Evolutionary conservation across 2,113 vertebrate genomes (phyloP), one percentile per base, ranked within the genome.

Genomic region (Kryptolebias marmoratus): DNA sequence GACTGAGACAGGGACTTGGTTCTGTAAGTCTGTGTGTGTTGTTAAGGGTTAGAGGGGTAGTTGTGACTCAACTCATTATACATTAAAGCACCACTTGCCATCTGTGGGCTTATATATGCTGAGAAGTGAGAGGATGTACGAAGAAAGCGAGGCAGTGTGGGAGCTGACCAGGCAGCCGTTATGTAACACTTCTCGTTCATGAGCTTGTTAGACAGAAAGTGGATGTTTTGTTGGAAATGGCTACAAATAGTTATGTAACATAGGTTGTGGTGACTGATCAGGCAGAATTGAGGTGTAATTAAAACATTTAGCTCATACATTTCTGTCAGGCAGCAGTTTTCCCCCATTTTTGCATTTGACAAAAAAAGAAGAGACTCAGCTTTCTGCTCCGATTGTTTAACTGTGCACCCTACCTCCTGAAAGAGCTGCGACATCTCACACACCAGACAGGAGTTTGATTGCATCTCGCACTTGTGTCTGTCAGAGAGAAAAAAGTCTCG

Each of bases 351-450:
- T 64, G 68, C 68, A 68, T 65, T 75, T 13, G 16, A 79, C 73
- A 73, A 80, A 81, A 83, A 55, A 64, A 84, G 74, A 53, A 75
- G 75, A 84, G 88, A 89, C 79, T 89, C 85, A 77, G 77, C 72
- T 30, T 48, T 79, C 77, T 75, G 79, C 74, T 64, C 67, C 18
- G 49, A 67, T 71, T 48, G 53, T 48, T 53, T 1, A 50, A 13
- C 5, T 44, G 27, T 4, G 52, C 71, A 53, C 57, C 95, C 87
- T 93, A 98, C 97, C 97, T 98, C 97, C 93, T 98, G 97, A 93
- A 98, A 98, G 62, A 98, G 96, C 15, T 96, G 96, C 68, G 96
- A 97, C 97, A 98, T 98, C 95, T 98, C 97, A 88, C 97, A 98
- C 89, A 98, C 97, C 93, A 98, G 95, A 92, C 97, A 98, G 81